Conservation (phyloP, 2,797 vertebrate species). For the Leptodactylus fallax region DNA sequence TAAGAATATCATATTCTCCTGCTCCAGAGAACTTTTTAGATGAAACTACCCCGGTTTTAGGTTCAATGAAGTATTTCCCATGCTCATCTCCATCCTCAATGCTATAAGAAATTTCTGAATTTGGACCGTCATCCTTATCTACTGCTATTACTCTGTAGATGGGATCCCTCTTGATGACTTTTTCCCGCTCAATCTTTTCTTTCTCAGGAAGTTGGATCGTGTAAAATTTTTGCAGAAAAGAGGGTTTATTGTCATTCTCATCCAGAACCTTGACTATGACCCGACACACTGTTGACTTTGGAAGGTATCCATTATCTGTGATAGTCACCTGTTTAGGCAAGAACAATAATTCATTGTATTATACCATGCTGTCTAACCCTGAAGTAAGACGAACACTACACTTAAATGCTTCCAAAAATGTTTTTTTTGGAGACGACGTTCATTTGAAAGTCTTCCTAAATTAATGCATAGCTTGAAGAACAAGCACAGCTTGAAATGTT, state of each 20-base stretch:
- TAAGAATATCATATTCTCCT: conserved; percentile 94
- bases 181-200: conserved; percentile 85
- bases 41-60: conserved; percentile 94
- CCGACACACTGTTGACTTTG: conserved; percentile 86
- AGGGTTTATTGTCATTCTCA: conserved; percentile 94
- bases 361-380: not conserved
- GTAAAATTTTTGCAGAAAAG: conserved; percentile 97
- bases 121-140: conserved; percentile 90
- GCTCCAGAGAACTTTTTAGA: conserved; percentile 93
- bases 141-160: conserved; percentile 92
- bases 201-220: conserved; percentile 92
- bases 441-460: conserved; percentile 34
- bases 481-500: conserved; percentile 39
- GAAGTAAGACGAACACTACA: not conserved
- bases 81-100: conserved; percentile 95
- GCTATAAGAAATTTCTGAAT: conserved; percentile 96
- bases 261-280: conserved; percentile 93
- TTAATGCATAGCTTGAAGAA: conserved; percentile 30
- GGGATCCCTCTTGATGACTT: conserved; percentile 82
- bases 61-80: conserved; percentile 95
- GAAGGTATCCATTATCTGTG: conserved; percentile 85
- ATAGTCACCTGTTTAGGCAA: conserved; percentile 83
- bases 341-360: not conserved
- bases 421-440: not conserved
- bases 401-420: not conserved